phyloP scores from a whole-genome alignment of 2,888 invertebrate genomes.

The Epinotia bilunana region DNA sequence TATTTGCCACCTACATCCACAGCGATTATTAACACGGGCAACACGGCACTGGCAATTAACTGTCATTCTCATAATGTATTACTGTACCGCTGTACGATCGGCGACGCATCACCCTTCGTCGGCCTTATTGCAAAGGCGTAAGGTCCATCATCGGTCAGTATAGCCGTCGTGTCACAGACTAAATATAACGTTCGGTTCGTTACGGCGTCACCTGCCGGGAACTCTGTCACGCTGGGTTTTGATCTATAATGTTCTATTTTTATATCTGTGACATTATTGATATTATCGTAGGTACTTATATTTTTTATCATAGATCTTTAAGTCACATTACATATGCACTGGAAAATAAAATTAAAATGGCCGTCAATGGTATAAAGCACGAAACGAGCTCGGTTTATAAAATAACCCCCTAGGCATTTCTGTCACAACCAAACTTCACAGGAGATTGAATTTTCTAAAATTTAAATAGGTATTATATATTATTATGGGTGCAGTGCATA shows the following conservation, averaged over 20 bases:
- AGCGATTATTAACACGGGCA: not conserved
- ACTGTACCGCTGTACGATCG: slow-evolving; percentile 1
- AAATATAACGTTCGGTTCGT: slow-evolving; percentile 19
- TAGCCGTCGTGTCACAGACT: not conserved
- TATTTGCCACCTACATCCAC: not conserved
- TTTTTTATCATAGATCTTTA: not conserved
- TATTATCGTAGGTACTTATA: not conserved
- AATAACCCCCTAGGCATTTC: too few relatives aligned
- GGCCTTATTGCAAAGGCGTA: not conserved
- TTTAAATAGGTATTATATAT: too few relatives aligned
- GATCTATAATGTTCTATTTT: slow-evolving; percentile 13
- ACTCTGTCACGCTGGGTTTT: slow-evolving; percentile 15
- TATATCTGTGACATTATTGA: slow-evolving; percentile 1
- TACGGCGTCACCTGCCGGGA: slow-evolving; percentile 9
- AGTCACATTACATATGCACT: too few relatives aligned
- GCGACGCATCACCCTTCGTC: not conserved
- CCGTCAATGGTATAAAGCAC: too few relatives aligned
- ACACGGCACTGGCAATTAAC: slow-evolving; percentile 7
- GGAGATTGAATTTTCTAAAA: too few relatives aligned
- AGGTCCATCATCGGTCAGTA: not conserved
- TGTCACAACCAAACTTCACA: too few relatives aligned
- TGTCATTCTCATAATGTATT: slow-evolving; percentile 15
- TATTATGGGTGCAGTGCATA: too few relatives aligned
- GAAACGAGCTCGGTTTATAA: too few relatives aligned
- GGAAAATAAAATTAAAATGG: too few relatives aligned